phyloP scores from a whole-genome alignment of 2,888 invertebrate species.

The Ceraclea dissimilis region DNA sequence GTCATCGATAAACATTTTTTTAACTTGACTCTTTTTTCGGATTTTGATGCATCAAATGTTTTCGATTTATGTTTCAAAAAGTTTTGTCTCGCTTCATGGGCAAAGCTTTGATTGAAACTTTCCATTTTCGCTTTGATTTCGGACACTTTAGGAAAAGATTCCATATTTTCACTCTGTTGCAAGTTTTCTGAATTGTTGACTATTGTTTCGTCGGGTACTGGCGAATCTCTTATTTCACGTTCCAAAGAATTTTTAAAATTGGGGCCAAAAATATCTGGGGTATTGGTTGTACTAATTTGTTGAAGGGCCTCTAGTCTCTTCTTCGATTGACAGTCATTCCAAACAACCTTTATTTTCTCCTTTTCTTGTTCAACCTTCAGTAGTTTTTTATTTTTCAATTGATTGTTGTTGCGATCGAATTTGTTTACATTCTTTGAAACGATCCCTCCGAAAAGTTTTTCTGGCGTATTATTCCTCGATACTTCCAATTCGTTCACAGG shows the following conservation, averaged over 20 bases:
- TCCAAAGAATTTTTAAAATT: too few species aligned
- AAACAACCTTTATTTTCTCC: constrained; percentile 8
- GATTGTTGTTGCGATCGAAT: constrained; percentile 5
- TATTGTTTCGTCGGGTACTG: too few species aligned
- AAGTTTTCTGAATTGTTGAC: not conserved
- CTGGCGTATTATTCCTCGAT: constrained; percentile 21
- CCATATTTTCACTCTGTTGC: not conserved
- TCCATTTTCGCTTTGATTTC: constrained; percentile 23
- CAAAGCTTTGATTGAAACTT: constrained; percentile 14
- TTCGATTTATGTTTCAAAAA: constrained; percentile 23
- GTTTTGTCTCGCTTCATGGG: constrained; percentile 10
- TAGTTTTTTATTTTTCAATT: constrained; percentile 1
- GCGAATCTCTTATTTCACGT: too few species aligned
- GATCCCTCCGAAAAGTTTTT: constrained; percentile 10
- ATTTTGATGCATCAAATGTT: constrained; percentile 18
- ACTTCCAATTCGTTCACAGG: constrained; percentile 13
- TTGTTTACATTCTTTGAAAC: constrained; percentile 11
- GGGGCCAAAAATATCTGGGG: constrained; percentile 4
- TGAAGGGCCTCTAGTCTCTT: constrained; percentile 19
- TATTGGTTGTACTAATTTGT: constrained; percentile 12
- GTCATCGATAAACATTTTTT: constrained; percentile 22
- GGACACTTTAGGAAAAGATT: constrained; percentile 5
- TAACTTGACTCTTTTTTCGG: constrained; percentile 12
- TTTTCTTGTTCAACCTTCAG: constrained; percentile 16
- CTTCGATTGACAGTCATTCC: constrained; percentile 9